Percentiles rank a stretch among this genome's conserved stretches.
These are phyloP conservation scores for Melipona bicolor DNA, from an alignment of 2,888 invertebrate genomes.

Conservation along the genomic window DNA sequence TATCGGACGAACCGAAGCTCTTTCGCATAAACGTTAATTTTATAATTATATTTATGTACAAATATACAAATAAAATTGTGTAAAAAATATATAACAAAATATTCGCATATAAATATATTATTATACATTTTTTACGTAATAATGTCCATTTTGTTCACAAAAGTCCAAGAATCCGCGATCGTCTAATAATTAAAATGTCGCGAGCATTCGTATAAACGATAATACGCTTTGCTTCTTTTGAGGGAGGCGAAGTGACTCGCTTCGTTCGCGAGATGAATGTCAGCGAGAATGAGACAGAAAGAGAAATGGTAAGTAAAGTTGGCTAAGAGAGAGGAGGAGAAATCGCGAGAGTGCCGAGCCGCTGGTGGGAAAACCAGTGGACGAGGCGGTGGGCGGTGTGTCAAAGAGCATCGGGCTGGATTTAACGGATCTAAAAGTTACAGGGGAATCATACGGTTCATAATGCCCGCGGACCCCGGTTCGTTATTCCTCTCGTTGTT, in stretches of 20 bases:
- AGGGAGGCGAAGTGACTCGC: not conserved
- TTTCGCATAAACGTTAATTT: too few relatives aligned
- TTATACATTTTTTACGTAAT: too few relatives aligned
- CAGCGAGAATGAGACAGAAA: too few relatives aligned
- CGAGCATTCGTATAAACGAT: not conserved
- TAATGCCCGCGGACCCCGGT: conserved; percentile 46
- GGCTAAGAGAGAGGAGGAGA: not conserved
- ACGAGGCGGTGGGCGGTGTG: conserved; percentile 29
- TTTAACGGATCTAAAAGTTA: conserved; percentile 71
- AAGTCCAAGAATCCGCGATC: too few relatives aligned
- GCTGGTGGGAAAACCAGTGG: conserved; percentile 13
- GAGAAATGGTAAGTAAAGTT: not conserved
- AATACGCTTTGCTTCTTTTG: not conserved
- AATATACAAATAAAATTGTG: too few relatives aligned
- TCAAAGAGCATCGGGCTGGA: conserved; percentile 48
- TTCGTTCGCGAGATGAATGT: not conserved
- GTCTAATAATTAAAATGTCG: too few relatives aligned
- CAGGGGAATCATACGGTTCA: conserved; percentile 63
- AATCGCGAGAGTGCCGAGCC: not conserved
- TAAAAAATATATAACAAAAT: too few relatives aligned
- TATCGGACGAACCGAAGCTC: too few relatives aligned
- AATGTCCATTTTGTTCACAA: too few relatives aligned
- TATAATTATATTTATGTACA: too few relatives aligned
- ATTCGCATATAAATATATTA: too few relatives aligned
- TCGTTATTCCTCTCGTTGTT: conserved; percentile 68